A percentile compares a stretch with the other conserved stretches of the same genome.
Conservation (phyloP, 2,797 vertebrate species). For the Steatocranus sp. region DNA sequence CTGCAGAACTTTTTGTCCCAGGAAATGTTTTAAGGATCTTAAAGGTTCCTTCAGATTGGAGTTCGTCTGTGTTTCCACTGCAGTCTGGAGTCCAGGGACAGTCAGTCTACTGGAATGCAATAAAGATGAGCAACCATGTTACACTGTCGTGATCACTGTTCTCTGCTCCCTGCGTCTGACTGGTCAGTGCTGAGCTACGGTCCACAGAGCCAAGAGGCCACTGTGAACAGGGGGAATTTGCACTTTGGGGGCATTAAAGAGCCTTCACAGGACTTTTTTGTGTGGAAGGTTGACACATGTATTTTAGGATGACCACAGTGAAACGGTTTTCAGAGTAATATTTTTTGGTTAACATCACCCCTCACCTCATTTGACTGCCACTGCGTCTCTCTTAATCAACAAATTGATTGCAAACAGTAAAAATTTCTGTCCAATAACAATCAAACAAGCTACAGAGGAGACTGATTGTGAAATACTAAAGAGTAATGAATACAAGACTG, state of each 20-base stretch:
- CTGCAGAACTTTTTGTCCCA: background rate
- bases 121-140: background rate
- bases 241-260: background rate
- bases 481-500: background rate
- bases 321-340: background rate
- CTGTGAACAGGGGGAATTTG: accelerated
- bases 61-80: background rate
- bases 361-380: background rate
- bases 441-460: background rate
- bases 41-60: background rate
- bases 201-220: background rate
- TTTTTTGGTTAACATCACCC: background rate
- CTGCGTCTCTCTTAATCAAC: accelerated
- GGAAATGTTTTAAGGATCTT: background rate
- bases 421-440: accelerated
- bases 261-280: background rate
- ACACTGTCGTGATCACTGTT: accelerated
- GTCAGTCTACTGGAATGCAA: background rate
- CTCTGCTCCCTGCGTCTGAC: background rate
- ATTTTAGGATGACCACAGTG: background rate
- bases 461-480: background rate
- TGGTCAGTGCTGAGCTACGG: background rate
- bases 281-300: background rate
- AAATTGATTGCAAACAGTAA: background rate
- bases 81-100: background rate